Evolutionary conservation across 2,797 vertebrate genomes (phyloP).

Genomic region (Macroramphosus scolopax): DNA sequence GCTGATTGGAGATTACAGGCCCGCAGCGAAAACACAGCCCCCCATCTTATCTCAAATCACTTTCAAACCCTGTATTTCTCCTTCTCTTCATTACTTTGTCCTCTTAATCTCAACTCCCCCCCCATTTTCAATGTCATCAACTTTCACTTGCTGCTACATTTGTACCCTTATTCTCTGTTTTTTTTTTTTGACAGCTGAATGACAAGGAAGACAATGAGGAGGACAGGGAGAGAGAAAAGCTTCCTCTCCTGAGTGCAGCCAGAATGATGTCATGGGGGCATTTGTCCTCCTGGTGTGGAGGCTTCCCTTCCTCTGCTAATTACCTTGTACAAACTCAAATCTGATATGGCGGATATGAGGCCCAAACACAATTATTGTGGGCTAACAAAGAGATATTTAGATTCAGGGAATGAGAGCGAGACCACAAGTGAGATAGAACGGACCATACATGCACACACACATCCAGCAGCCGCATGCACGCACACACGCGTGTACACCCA

Average conservation of each 20-base stretch:
- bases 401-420: slow-evolving; percentile 70
- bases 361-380: slow-evolving; percentile 81
- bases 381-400: slow-evolving; percentile 78
- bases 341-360: slow-evolving; percentile 82
- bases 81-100: slow-evolving; percentile 60
- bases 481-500: slow-evolving; percentile 29
- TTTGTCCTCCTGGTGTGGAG: slow-evolving; percentile 77
- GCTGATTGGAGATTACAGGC: slow-evolving; percentile 78
- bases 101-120: slow-evolving; percentile 55
- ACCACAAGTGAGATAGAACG: slow-evolving; percentile 66
- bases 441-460: slow-evolving; percentile 27
- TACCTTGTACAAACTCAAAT: slow-evolving; percentile 83
- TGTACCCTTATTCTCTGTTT: slow-evolving; percentile 35
- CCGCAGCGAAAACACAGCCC: slow-evolving; percentile 57
- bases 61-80: slow-evolving; percentile 48
- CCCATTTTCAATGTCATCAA: slow-evolving; percentile 67
- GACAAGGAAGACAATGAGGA: slow-evolving; percentile 53
- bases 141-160: slow-evolving; percentile 43
- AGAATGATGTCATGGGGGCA: slow-evolving; percentile 76
- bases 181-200: slow-evolving; percentile 47
- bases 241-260: slow-evolving; percentile 63
- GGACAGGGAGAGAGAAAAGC: slow-evolving; percentile 11
- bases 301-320: slow-evolving; percentile 82
- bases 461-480: slow-evolving; percentile 62
- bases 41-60: slow-evolving; percentile 68